These are phyloP conservation scores for Hydrotaea cyrtoneurina DNA, from an alignment of 2,888 invertebrate genomes.

Conservation along the genomic window DNA sequence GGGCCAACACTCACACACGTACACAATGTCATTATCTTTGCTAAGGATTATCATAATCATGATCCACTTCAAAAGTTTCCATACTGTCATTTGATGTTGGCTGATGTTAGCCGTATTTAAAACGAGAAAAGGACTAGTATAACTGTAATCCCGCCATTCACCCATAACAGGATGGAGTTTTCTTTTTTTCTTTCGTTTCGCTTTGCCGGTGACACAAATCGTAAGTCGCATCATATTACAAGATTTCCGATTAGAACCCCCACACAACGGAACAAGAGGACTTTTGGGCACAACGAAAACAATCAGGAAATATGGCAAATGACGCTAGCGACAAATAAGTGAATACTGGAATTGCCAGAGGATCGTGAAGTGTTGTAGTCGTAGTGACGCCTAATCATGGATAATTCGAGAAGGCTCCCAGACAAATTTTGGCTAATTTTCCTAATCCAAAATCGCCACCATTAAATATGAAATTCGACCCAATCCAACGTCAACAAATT, in stretches of 20 bases:
- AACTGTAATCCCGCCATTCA: slow-evolving; percentile 15
- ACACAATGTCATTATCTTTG: slow-evolving; percentile 51
- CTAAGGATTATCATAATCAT: slow-evolving; percentile 62
- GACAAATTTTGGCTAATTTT: too few relatives aligned
- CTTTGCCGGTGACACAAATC: neutral
- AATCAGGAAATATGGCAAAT: neutral
- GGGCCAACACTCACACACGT: slow-evolving; percentile 2
- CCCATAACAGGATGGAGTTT: neutral
- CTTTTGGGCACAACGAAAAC: neutral
- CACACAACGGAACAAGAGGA: neutral
- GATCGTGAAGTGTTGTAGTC: too few relatives aligned
- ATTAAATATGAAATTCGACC: too few relatives aligned
- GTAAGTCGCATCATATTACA: slow-evolving; percentile 4
- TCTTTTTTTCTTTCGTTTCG: too few relatives aligned
- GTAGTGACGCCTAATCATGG: too few relatives aligned
- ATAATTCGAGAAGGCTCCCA: too few relatives aligned
- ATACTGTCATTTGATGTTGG: slow-evolving; percentile 43
- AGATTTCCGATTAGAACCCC: slow-evolving; percentile 23
- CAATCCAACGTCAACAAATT: too few relatives aligned
- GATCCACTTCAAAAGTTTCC: slow-evolving; percentile 58
- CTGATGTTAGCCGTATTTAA: neutral
- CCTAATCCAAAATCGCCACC: too few relatives aligned
- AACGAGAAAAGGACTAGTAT: neutral
- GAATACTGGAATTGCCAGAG: neutral
- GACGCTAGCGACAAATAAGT: neutral